Evolutionary conservation across 2,888 invertebrate species (phyloP).

Genomic region (Odontocerum albicorne): DNA sequence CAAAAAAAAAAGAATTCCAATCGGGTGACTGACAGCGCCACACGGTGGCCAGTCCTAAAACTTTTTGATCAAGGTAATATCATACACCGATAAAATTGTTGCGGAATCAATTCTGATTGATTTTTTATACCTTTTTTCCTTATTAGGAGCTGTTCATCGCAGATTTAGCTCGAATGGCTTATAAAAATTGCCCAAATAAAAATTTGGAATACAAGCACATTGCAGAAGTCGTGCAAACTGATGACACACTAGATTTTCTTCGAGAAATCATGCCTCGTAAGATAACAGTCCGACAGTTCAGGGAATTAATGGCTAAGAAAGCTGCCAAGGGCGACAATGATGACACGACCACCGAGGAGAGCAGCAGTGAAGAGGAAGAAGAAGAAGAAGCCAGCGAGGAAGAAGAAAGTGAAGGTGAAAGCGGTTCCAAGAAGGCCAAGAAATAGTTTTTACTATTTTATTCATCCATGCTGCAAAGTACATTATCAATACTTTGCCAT

Average conservation of each 20-base stretch:
- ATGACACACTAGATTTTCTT: slow-evolving; percentile 68
- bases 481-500: too few relatives aligned
- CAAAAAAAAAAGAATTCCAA: too few relatives aligned
- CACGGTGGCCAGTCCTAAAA: too few relatives aligned
- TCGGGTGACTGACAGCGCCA: too few relatives aligned
- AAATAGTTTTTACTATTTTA: neutral
- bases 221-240: slow-evolving; percentile 69
- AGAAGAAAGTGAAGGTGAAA: slow-evolving; percentile 8
- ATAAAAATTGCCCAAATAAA: slow-evolving; percentile 54
- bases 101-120: neutral
- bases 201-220: slow-evolving; percentile 70
- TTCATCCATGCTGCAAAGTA: neutral
- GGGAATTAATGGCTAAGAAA: slow-evolving; percentile 66
- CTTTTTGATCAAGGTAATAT: too few relatives aligned
- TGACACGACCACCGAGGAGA: slow-evolving; percentile 46
- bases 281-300: slow-evolving; percentile 68
- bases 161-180: slow-evolving; percentile 65
- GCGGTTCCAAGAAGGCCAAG: slow-evolving; percentile 2
- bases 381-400: slow-evolving; percentile 23
- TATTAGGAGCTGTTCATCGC: slow-evolving; percentile 69
- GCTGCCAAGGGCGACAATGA: slow-evolving; percentile 44
- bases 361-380: slow-evolving; percentile 39
- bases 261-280: slow-evolving; percentile 75
- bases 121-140: slow-evolving; percentile 1
- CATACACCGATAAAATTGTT: neutral